These are phyloP conservation scores for Corythaixoides concolor DNA, from an alignment of 2,113 vertebrate species.

Conservation along the genomic window DNA sequence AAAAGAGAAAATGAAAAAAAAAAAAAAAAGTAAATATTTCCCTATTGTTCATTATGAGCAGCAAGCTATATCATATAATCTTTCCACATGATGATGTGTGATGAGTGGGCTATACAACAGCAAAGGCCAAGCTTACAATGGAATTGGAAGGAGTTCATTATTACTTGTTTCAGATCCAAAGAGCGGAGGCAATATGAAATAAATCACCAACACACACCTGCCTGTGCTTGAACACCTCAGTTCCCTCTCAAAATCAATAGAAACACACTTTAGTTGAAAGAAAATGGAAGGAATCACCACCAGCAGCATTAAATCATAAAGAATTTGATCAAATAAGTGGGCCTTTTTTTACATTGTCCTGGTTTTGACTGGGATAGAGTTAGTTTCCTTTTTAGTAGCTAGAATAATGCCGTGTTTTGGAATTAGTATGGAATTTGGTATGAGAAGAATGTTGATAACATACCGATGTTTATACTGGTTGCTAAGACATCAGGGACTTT, in stretches of 20 bases:
- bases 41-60: background rate
- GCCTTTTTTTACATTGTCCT: background rate
- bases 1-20: too few species aligned
- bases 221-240: background rate
- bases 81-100: background rate
- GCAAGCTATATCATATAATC: background rate
- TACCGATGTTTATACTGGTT: too few species aligned
- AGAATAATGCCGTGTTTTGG: too few species aligned
- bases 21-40: background rate
- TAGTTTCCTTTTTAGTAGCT: too few species aligned
- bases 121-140: background rate
- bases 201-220: background rate
- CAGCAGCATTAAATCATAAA: background rate
- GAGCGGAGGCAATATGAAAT: background rate
- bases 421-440: too few species aligned
- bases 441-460: too few species aligned
- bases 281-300: background rate
- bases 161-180: constrained; percentile 13
- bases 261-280: background rate
- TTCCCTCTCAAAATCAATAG: background rate
- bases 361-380: too few species aligned
- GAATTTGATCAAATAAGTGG: background rate
- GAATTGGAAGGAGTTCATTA: background rate
- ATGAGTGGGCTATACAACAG: background rate
- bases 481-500: too few species aligned